Base-by-base conservation (phyloP, 2,888 invertebrate species). In the Barypeithes pellucidus region DNA sequence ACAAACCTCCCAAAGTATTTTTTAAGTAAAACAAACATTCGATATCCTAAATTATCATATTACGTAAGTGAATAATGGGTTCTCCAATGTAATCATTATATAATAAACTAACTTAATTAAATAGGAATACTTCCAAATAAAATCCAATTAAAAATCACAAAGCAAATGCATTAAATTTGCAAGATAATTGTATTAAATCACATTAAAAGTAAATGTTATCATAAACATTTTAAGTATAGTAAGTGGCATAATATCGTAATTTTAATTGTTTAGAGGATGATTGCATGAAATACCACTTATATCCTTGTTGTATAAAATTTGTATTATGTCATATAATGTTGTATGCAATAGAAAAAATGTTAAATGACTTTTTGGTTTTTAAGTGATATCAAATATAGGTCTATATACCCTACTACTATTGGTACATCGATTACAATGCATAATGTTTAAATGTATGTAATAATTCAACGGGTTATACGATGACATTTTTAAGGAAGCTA, bases 141-240 rank as follows among this genome's bases (percentile, higher is more conserved):
- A 18, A 33, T 16, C 33, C 33, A 57, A 57, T 67, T 68, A 61
- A 41, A 62, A 41, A 70, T 70, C 63, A 59, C 65, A 43, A 47
- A 65, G 59, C 39, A 65, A 65, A 71, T 65, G 47, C 71, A 65
- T 71, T 71, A 71, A 71, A 65, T 71, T 71, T 59, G 39, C 65
- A 24, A 71, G 36, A 71, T 65, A 71, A 71, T 52, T 68, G 52
- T 52, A 71, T 63, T 61, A 71, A 71, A 71, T 65, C 71, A 71
- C 65, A 70, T 24, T 68, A 63, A 57, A 57, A 57, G 16, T 12
- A 18, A 57, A 57, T 33, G 14, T 57, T 57, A 57, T 57, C 54
- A 33, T 57, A 57, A 29, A 33, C 33, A 57, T 16, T 33, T 57
- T 33, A 50, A 50, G 24, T 50, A n/a, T n/a, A n/a, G n/a, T n/a